Conservation (phyloP, 1,140 invertebrate genomes). For the Bombus pascuorum region DNA sequence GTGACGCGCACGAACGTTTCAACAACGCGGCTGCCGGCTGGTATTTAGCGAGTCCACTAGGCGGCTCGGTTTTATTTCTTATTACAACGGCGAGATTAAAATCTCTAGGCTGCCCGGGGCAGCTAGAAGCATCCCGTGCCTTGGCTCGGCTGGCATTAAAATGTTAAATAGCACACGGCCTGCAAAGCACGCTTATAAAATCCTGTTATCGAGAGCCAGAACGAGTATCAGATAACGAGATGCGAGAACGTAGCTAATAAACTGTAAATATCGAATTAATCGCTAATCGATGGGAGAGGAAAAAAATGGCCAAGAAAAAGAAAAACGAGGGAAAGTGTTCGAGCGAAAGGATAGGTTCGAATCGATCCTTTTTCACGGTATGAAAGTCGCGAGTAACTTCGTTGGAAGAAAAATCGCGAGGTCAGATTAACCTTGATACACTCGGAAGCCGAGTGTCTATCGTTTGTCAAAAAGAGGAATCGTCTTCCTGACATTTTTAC, state of each 20-base stretch:
- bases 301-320: background rate
- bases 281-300: conserved; percentile 7
- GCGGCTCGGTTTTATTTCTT: conserved; percentile 61
- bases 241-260: conserved; percentile 14
- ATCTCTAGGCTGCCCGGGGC: conserved; percentile 30
- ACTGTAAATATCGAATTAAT: conserved; percentile 18
- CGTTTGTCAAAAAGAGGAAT: conserved; percentile 39
- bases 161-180: conserved; percentile 54
- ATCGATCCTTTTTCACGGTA: background rate
- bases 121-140: conserved; percentile 6
- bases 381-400: too few relatives aligned
- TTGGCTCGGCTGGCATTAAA: conserved; percentile 51
- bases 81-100: conserved; percentile 63
- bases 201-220: conserved; percentile 33
- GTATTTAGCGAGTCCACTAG: conserved; percentile 44
- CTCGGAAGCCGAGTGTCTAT: conserved; percentile 14
- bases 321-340: background rate
- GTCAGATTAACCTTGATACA: conserved; percentile 24
- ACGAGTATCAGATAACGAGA: conserved; percentile 25
- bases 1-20: conserved; percentile 59
- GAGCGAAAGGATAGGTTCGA: background rate
- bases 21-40: conserved; percentile 20
- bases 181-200: conserved; percentile 37
- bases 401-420: conserved; percentile 1
- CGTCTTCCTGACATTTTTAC: conserved; percentile 39